Evolutionary conservation across 1,140 invertebrate genomes (phyloP).

Genomic region (Rhynchophorus ferrugineus): DNA sequence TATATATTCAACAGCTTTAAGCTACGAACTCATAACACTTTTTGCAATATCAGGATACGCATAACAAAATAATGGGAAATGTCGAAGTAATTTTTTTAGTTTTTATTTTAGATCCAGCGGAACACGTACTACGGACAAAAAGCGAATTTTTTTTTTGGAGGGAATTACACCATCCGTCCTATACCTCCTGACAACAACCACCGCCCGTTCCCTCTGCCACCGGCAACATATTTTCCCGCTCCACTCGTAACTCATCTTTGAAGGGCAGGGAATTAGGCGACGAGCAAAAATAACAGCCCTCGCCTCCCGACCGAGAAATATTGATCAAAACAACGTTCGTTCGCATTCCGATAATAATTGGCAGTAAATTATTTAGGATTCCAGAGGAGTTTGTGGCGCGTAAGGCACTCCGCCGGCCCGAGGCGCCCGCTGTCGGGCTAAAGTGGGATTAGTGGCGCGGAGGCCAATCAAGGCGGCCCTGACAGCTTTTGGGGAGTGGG

Average conservation of each 20-base stretch:
- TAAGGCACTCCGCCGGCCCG: constrained; percentile 26
- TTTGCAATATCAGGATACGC: too few relatives aligned
- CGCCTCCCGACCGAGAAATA: constrained; percentile 15
- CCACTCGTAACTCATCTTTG: constrained; percentile 14
- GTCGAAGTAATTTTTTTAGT: too few relatives aligned
- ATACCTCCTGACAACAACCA: too few relatives aligned
- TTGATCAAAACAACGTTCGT: constrained; percentile 25
- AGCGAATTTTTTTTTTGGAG: too few relatives aligned
- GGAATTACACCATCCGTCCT: too few relatives aligned
- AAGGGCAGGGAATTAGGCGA: constrained; percentile 4
- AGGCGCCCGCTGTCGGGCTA: constrained; percentile 35
- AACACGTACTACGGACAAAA: too few relatives aligned
- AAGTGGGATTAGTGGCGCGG: constrained; percentile 39
- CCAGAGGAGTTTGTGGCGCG: constrained; percentile 26
- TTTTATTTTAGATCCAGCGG: too few relatives aligned
- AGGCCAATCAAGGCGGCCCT: constrained; percentile 37
- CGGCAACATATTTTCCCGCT: too few relatives aligned
- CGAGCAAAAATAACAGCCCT: constrained; percentile 4
- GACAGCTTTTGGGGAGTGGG: constrained; percentile 13
- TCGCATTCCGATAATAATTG: constrained; percentile 31
- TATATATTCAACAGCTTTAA: too few relatives aligned
- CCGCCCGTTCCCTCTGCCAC: too few relatives aligned
- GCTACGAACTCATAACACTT: too few relatives aligned
- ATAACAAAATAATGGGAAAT: too few relatives aligned
- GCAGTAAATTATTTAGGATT: constrained; percentile 36